These are phyloP conservation scores for Priocnemis perturbator DNA, from an alignment of 2,888 invertebrate species.

Conservation along the genomic window DNA sequence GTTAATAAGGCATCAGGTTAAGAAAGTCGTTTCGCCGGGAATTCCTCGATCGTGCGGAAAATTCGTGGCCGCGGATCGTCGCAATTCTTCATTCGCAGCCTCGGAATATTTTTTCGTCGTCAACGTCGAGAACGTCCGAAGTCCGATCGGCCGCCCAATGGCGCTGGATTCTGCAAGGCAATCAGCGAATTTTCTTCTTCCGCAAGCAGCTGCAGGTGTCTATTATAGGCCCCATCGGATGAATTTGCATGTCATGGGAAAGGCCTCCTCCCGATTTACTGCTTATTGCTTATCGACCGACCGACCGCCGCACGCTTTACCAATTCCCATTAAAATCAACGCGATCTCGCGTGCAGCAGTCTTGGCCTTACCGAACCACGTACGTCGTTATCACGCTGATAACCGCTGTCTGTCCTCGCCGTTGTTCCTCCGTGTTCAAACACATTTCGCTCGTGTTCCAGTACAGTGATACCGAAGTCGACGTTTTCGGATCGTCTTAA, in stretches of 20 bases:
- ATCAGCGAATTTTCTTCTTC: neutral
- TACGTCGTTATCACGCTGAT: conserved; percentile 54
- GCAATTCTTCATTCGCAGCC: too few relatives aligned
- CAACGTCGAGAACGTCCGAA: too few relatives aligned
- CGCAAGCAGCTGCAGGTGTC: conserved; percentile 19
- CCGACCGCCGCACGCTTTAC: conserved; percentile 35
- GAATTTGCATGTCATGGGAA: conserved; percentile 58
- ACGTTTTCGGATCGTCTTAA: too few relatives aligned
- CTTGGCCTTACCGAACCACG: conserved; percentile 41
- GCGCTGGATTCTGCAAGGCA: neutral
- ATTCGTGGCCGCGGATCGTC: too few relatives aligned
- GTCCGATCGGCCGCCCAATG: too few relatives aligned
- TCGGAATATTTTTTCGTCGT: too few relatives aligned
- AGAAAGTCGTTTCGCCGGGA: conserved; percentile 2
- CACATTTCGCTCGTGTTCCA: neutral
- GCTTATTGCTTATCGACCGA: conserved; percentile 65
- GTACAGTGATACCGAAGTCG: too few relatives aligned
- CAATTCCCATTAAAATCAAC: conserved; percentile 55
- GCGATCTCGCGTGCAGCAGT: conserved; percentile 47
- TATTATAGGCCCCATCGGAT: conserved; percentile 36
- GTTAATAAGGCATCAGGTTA: neutral
- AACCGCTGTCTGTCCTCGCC: conserved; percentile 28
- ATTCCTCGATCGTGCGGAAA: neutral
- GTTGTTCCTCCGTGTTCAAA: neutral
- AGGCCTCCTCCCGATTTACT: conserved; percentile 63